Percentiles rank a stretch among this genome's conserved stretches.
Conservation (phyloP, 2,797 vertebrate genomes). For the Australoheros facetus region DNA sequence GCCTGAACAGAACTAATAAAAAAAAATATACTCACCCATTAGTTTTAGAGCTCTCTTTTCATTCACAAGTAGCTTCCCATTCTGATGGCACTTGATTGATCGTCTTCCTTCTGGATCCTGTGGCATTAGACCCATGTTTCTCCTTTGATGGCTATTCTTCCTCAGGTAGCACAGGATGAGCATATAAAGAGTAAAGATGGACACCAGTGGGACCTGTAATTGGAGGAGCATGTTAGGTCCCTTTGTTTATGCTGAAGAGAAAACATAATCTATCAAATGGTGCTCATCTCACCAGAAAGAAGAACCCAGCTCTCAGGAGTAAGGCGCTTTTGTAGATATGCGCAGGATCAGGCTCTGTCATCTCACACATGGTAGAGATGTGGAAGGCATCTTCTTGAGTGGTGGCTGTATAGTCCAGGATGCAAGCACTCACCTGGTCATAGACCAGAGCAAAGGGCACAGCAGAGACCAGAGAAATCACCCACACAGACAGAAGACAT, state of each 20-base stretch:
- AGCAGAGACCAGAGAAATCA: constrained; percentile 76
- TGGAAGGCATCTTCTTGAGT: constrained; percentile 73
- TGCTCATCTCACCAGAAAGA: constrained; percentile 73
- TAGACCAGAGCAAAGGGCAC: constrained; percentile 83
- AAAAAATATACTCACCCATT: constrained; percentile 73
- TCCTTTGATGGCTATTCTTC: constrained; percentile 76
- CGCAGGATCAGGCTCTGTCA: constrained; percentile 80
- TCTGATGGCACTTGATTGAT: constrained; percentile 64
- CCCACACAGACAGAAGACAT: constrained; percentile 78
- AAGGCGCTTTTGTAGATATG: constrained; percentile 78
- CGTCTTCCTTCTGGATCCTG: constrained; percentile 41
- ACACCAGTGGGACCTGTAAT: constrained; percentile 71
- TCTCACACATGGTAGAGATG: constrained; percentile 83
- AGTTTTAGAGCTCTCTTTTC: constrained; percentile 82
- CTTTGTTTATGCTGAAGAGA: background rate
- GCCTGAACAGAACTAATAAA: background rate
- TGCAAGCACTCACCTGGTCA: constrained; percentile 76
- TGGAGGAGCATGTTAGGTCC: background rate
- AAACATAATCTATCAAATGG: background rate
- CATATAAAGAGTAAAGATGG: constrained; percentile 79
- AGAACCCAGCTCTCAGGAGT: constrained; percentile 76
- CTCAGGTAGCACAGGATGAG: constrained; percentile 78
- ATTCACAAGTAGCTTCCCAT: constrained; percentile 73
- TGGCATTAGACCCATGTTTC: constrained; percentile 76
- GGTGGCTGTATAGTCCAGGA: constrained; percentile 79